Evolutionary conservation across 2,888 invertebrate species (phyloP).

Genomic region (Germaria angustata): DNA sequence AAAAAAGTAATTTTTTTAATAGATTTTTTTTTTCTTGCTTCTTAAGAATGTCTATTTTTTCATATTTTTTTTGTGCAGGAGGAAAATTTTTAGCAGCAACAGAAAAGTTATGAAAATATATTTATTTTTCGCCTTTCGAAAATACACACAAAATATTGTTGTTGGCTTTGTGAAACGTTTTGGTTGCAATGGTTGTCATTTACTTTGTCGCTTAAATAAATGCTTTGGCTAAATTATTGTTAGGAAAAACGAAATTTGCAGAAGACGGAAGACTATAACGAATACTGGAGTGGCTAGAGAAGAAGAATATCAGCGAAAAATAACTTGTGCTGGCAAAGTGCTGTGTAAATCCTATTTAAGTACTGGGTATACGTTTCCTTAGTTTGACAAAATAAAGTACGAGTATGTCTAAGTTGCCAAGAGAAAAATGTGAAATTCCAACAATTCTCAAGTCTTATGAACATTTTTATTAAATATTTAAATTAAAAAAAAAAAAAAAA

Average conservation of each 20-base stretch:
- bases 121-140: constrained; percentile 28
- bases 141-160: constrained; percentile 3
- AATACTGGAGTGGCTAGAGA: not conserved
- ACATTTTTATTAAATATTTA: constrained; percentile 11
- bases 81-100: not conserved
- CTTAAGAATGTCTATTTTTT: constrained; percentile 28
- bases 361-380: constrained; percentile 63
- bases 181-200: constrained; percentile 54
- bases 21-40: constrained; percentile 38
- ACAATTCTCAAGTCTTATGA: constrained; percentile 1
- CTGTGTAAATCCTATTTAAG: constrained; percentile 74
- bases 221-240: constrained; percentile 59
- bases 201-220: constrained; percentile 65
- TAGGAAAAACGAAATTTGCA: not conserved
- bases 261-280: not conserved
- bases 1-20: constrained; percentile 37
- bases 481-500: not conserved
- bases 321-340: constrained; percentile 72
- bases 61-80: not conserved
- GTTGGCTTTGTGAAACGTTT: constrained; percentile 30
- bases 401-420: not conserved
- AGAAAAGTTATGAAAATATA: constrained; percentile 42
- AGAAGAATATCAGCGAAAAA: not conserved
- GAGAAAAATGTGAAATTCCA: constrained; percentile 7
- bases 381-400: not conserved